Conservation (phyloP, 2,113 vertebrate species). For the Anguilla rostrata region DNA sequence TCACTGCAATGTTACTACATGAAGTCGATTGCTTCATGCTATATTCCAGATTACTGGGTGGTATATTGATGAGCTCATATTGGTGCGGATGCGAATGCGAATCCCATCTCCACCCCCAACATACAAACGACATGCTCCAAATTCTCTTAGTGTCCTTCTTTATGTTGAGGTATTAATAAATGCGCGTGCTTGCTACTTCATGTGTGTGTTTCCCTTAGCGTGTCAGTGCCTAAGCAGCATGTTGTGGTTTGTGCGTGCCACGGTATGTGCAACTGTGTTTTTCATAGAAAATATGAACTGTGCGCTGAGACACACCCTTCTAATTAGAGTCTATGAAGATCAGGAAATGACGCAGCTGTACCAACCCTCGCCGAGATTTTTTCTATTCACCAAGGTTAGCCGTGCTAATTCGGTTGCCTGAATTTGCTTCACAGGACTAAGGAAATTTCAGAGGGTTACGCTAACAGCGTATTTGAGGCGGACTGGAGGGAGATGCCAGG, state of each 20-base stretch:
- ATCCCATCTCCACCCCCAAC: too few relatives aligned
- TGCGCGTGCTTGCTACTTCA: background rate
- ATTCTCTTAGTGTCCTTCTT: background rate
- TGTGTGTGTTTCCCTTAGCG: too few relatives aligned
- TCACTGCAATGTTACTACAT: background rate
- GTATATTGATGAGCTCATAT: too few relatives aligned
- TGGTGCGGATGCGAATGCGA: too few relatives aligned
- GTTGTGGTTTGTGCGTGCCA: background rate
- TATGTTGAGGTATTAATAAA: background rate
- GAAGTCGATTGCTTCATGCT: too few relatives aligned
- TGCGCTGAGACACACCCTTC: background rate
- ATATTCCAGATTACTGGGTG: too few relatives aligned
- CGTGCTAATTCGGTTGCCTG: background rate
- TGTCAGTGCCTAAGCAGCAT: too few relatives aligned
- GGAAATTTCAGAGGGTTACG: background rate
- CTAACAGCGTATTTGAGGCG: background rate
- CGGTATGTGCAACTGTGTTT: background rate
- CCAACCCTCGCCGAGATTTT: background rate
- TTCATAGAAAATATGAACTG: background rate
- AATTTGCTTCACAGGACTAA: background rate
- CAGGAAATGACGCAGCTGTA: conserved; percentile 34
- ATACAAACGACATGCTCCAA: too few relatives aligned
- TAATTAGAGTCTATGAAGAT: conserved; percentile 10
- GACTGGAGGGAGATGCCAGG: background rate
- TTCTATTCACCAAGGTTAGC: background rate